Evolutionary conservation across 1,140 invertebrate genomes (phyloP), one percentile per base, ranked within the genome.

Genomic region (Melanaphis sacchari): DNA sequence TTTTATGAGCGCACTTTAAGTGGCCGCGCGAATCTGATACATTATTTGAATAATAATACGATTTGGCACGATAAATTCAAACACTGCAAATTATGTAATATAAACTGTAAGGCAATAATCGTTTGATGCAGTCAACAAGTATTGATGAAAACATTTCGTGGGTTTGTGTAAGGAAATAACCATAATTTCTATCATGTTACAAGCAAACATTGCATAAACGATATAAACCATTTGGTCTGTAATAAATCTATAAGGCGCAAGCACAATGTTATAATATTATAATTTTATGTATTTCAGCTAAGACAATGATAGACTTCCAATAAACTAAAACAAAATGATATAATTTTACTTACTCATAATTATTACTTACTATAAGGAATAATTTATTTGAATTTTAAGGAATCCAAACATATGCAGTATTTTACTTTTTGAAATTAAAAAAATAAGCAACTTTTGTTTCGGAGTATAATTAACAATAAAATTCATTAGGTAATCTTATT

Each of bases 11-110:
- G n/a, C 52, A 24, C 88, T 2, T 31, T 22, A 89, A n/a, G 36
- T 52, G 15, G 31, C 15, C 31, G n/a, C 31, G 26, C 15, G 46
- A 89, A 22, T 40, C 15, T 5, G 31, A 38, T 24, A 36, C 31
- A 49, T 76, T 76, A 26, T 76, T 76, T 76, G 31, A n/a, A 76
- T 76, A 76, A 52, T 36, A 26, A 38, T 8, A 54, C 38, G 36
- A 90, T 90, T 54, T 54, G 88, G 52, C 49, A 90, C 46, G 88
- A 90, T 90, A 21, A n/a, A n/a, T 89, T 88, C 85, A 24, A 38
- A 88, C 36, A 54, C 46, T n/a, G 52, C 59, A n/a, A n/a, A n/a
- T 90, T 90, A 38, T 38, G 88, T 54, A 90, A 90, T 40, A 90
- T 52, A 38, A 54, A 54, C 82, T 41, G 40, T 36, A 2, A n/a